These are phyloP conservation scores for Cyclophora albipunctata DNA, from an alignment of 2,888 invertebrate genomes.

Conservation along the genomic window DNA sequence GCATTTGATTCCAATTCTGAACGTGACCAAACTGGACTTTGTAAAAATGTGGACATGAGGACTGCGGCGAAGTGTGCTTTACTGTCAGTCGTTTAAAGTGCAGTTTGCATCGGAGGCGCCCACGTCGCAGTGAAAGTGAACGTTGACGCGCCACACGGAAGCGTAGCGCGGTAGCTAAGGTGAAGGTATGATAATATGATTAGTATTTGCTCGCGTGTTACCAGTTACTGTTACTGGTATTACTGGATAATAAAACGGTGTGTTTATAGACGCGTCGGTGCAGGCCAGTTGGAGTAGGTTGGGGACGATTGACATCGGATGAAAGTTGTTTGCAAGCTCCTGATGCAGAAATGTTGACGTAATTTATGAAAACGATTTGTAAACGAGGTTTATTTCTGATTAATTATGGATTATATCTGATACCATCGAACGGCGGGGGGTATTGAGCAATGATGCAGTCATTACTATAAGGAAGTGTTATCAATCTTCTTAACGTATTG, in stretches of 20 bases:
- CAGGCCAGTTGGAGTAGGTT: constrained; percentile 24
- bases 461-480: no score
- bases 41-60: constrained; percentile 24
- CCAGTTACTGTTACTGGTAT: constrained; percentile 35
- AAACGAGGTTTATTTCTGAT: background rate
- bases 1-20: constrained; percentile 32
- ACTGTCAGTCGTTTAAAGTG: constrained; percentile 29
- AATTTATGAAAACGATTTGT: constrained; percentile 8
- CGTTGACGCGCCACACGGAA: constrained; percentile 58
- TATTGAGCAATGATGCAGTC: no score
- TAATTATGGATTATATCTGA: no score
- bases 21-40: constrained; percentile 26
- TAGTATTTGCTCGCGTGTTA: constrained; percentile 39
- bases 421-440: no score
- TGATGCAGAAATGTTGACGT: constrained; percentile 1
- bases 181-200: constrained; percentile 52
- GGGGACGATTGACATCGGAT: constrained; percentile 26
- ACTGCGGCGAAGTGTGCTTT: constrained; percentile 30
- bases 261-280: constrained; percentile 25
- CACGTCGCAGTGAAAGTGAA: constrained; percentile 62
- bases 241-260: constrained; percentile 37
- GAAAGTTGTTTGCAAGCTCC: constrained; percentile 29
- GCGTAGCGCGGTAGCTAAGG: constrained; percentile 52
- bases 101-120: constrained; percentile 27
- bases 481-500: no score